Base-by-base conservation (phyloP, 1,140 invertebrate genomes). In the Drosophila pseudoananassae region DNA sequence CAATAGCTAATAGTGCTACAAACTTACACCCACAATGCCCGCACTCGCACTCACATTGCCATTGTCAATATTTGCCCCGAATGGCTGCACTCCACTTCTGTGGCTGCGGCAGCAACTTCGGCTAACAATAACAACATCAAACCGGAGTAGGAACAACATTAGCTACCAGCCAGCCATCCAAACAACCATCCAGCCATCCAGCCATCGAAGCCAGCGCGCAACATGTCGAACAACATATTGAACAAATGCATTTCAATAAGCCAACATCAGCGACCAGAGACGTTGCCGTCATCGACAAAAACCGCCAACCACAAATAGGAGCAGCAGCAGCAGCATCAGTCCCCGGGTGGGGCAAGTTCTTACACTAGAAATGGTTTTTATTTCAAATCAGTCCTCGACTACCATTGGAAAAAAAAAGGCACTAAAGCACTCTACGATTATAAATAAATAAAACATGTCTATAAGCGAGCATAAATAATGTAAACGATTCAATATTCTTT, bases 201-300 rank as follows among this genome's bases (percentile, higher is more conserved):
- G 23, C 49, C 51, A 27, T 27, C 25, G 25, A 27, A 74, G 54
- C n/a, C 43, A 51, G 74, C 51, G 65, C 53, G 69, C 60, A 85
- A 78, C 82, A 82, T 87, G 82, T 85, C 84, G 52, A 81, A 87
- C 82, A 85, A 78, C 82, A 85, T 85, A 85, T 85, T 82, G 82
- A 85, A 87, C 82, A 85, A 84, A 85, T 85, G 82, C 82, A 85
- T 85, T 85, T 85, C 82, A 87, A 85, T 85, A 85, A 85, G 82
- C 82, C 78, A 87, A 87, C 81, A 74, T 75, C 82, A 69, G 65
- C 60, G 59, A 65, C 74, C 61, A 61, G 60, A 76, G 54, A 63
- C 75, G 53, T 51, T 59, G 51, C 57, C 76, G 58, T 53, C 63
- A 63, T 80, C 70, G 59, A 58, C 74, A 64, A 71, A 64, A 81